Evolutionary conservation across 2,797 vertebrate species (phyloP).

Genomic region (Sylvia borin): DNA sequence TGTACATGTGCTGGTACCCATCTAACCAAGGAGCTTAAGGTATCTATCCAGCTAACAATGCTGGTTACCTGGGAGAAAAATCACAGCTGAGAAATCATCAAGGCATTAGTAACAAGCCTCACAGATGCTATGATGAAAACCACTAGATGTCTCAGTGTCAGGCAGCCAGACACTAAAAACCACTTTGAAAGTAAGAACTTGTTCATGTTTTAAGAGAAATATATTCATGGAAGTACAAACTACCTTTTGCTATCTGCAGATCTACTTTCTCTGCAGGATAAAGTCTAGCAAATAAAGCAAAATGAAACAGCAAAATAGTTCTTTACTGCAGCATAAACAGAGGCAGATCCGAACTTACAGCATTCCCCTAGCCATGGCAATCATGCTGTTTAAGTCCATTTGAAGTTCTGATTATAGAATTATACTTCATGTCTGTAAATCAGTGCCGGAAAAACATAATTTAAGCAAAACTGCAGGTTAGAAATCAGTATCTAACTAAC

Average conservation of each 20-base stretch:
- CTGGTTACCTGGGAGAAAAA: background rate
- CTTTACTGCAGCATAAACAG: background rate
- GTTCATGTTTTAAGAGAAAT: background rate
- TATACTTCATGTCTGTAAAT: background rate
- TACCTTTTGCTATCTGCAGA: background rate
- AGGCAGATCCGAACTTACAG: background rate
- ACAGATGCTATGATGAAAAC: background rate
- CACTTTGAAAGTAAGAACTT: background rate
- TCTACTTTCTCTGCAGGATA: background rate
- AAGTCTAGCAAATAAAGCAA: background rate
- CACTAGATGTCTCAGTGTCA: background rate
- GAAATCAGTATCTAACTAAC: slow-evolving; percentile 50
- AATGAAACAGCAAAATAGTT: background rate
- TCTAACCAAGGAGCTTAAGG: background rate
- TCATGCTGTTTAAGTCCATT: background rate
- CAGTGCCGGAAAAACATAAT: background rate
- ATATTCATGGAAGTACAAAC: background rate
- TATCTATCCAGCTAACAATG: background rate
- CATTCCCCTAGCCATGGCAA: background rate
- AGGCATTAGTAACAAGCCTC: background rate
- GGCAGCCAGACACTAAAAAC: background rate
- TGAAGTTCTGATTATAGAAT: background rate
- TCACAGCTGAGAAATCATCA: background rate
- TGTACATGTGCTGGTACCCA: accelerated
- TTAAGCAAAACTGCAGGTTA: slow-evolving; percentile 28